Conservation (phyloP, 2,113 vertebrate species). For the Rostratula benghalensis region DNA sequence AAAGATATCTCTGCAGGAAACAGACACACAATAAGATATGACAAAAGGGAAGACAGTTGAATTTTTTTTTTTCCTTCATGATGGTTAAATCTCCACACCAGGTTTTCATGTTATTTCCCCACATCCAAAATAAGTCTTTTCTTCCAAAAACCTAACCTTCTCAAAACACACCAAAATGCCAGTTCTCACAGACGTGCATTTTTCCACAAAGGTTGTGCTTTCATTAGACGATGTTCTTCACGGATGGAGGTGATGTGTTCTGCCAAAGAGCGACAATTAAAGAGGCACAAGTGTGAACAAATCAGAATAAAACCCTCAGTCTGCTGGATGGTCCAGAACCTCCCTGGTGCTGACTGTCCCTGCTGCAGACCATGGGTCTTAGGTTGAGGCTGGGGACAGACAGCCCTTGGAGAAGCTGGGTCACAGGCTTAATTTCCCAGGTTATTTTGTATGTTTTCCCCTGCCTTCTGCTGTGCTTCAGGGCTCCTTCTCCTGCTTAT, state of each 20-base stretch:
- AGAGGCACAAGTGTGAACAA: neutral
- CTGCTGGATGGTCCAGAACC: neutral
- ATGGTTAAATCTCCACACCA: neutral
- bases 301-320: neutral
- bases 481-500: rapidly evolving
- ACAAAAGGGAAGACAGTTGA: neutral
- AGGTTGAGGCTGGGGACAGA: neutral
- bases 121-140: neutral
- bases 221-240: neutral
- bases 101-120: neutral
- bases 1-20: neutral
- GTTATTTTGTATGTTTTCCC: neutral
- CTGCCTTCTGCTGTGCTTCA: neutral
- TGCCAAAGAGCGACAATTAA: neutral
- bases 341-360: neutral
- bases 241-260: neutral
- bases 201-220: neutral
- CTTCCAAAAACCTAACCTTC: neutral
- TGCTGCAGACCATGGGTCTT: neutral
- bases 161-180: neutral
- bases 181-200: neutral
- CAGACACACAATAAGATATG: neutral
- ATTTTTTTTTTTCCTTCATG: neutral
- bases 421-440: rapidly evolving
- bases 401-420: neutral